Percentiles rank a stretch among this genome's conserved stretches.
phyloP scores from a whole-genome alignment of 2,888 invertebrate genomes.

The Spialia ferax region DNA sequence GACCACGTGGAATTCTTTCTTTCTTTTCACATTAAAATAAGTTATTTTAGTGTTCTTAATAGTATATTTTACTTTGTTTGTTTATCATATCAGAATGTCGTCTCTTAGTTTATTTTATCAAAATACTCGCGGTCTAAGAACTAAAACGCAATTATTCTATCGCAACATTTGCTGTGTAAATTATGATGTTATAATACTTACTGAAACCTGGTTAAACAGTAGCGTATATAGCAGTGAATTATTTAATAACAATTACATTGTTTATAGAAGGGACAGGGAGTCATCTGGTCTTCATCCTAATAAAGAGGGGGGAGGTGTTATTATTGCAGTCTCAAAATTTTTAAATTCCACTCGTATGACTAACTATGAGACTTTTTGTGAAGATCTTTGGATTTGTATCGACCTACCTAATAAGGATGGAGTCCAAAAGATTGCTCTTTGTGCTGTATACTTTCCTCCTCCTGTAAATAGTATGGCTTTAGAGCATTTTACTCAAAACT shows the following conservation, averaged over 20 bases:
- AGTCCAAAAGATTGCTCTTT: neutral
- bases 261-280: conserved; percentile 7
- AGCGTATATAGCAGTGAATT: neutral
- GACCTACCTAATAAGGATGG: neutral
- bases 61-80: neutral
- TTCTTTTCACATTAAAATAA: no score
- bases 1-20: no score
- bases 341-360: neutral
- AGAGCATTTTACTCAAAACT: neutral
- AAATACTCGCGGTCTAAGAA: conserved; percentile 2
- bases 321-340: conserved; percentile 6
- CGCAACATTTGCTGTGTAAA: neutral
- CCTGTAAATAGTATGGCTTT: neutral
- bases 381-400: neutral
- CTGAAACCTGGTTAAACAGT: conserved; percentile 1
- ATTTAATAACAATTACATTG: neutral
- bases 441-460: neutral
- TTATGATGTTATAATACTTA: conserved; percentile 6
- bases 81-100: no score
- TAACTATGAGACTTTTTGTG: neutral
- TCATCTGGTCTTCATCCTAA: neutral
- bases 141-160: neutral
- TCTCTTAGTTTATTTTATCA: neutral
- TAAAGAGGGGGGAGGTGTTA: neutral
- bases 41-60: neutral